Evolutionary conservation across 2,113 vertebrate genomes (phyloP).

Genomic region (Numida meleagris): DNA sequence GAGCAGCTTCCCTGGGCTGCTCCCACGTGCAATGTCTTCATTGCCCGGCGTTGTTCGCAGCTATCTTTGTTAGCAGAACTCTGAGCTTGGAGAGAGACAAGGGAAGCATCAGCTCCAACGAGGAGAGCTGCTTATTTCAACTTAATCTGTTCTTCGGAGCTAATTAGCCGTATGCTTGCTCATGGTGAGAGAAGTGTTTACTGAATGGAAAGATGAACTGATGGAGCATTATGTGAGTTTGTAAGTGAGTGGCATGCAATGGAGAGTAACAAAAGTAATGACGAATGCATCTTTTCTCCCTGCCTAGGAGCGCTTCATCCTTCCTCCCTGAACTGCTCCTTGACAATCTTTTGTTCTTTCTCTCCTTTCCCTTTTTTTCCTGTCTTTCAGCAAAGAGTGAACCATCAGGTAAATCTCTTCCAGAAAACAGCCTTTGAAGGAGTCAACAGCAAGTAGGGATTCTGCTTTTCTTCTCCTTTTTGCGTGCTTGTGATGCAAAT

Average conservation of each 20-base stretch:
- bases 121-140: not conserved
- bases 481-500: not conserved
- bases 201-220: not conserved
- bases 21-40: not conserved
- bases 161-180: not conserved
- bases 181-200: not conserved
- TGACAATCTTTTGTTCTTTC: not conserved
- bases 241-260: fast-evolving
- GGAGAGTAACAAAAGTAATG: not conserved
- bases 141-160: not conserved
- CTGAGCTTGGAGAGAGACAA: not conserved
- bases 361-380: not conserved
- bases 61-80: not conserved
- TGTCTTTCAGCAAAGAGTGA: constrained; percentile 60
- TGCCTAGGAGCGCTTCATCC: not conserved
- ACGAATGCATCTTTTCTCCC: not conserved
- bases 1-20: not conserved
- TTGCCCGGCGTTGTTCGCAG: not conserved
- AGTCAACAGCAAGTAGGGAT: constrained; percentile 37
- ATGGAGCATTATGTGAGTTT: not conserved
- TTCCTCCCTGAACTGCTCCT: not conserved
- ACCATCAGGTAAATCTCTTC: not conserved
- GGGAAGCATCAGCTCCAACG: not conserved
- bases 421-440: constrained; percentile 18
- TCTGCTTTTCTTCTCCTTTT: not conserved